These are phyloP conservation scores for Aphis gossypii DNA, from an alignment of 1,140 invertebrate species.

Conservation along the genomic window DNA sequence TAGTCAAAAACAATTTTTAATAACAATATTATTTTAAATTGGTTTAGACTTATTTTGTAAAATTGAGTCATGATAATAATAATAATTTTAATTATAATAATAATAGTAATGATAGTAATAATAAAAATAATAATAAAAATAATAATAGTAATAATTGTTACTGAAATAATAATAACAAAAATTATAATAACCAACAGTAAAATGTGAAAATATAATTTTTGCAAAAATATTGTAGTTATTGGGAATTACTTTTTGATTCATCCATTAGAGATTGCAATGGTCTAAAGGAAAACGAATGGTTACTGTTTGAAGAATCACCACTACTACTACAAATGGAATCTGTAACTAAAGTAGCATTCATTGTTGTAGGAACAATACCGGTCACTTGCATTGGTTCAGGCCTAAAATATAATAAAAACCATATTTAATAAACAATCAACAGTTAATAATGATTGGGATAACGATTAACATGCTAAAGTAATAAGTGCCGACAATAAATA, in stretches of 20 bases:
- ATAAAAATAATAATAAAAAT: not conserved
- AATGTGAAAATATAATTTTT: not conserved
- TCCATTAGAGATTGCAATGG: constrained; percentile 46
- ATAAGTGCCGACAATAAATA: not conserved
- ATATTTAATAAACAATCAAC: not conserved
- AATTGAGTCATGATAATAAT: constrained; percentile 30
- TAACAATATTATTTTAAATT: constrained; percentile 29
- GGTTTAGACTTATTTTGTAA: not conserved
- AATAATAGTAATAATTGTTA: not conserved
- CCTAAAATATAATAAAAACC: constrained; percentile 19
- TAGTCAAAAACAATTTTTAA: constrained; percentile 32
- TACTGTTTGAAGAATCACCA: constrained; percentile 53
- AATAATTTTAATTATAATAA: constrained; percentile 11
- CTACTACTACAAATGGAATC: constrained; percentile 48
- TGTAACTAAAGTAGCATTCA: constrained; percentile 46
- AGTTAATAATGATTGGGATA: not conserved
- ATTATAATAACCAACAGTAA: constrained; percentile 28
- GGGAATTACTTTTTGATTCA: constrained; percentile 51
- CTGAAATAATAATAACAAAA: constrained; percentile 15
- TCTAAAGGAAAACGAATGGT: constrained; percentile 52
- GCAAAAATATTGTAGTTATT: constrained; percentile 26
- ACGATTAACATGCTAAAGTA: not conserved
- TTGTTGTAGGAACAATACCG: constrained; percentile 57
- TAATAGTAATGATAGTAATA: not conserved
- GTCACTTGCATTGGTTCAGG: constrained; percentile 54